A percentile compares a stretch with the other conserved stretches of the same genome.
phyloP scores from a whole-genome alignment of 2,797 vertebrate species.

The Enteromius viviparus region DNA sequence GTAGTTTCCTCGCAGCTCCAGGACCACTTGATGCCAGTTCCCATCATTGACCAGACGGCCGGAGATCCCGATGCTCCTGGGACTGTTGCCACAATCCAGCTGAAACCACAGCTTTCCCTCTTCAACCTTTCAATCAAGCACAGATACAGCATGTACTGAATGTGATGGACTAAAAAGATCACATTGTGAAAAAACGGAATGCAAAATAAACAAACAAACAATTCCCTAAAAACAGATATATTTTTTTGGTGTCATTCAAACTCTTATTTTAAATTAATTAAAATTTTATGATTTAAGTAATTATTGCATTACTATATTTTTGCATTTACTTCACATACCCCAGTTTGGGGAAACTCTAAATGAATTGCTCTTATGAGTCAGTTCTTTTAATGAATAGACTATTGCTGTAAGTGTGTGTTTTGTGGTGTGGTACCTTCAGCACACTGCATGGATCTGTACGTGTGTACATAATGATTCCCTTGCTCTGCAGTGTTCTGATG shows the following conservation, averaged over 20 bases:
- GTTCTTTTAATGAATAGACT: neutral
- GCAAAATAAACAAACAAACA: neutral
- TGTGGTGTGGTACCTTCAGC: slow-evolving; percentile 83
- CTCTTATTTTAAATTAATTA: neutral
- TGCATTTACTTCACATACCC: too few species aligned
- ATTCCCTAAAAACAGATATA: neutral
- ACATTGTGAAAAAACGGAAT: neutral
- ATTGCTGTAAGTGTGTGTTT: slow-evolving; percentile 22
- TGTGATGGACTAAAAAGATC: neutral
- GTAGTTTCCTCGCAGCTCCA: slow-evolving; percentile 93
- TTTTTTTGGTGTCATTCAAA: too few species aligned
- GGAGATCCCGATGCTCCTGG: slow-evolving; percentile 89
- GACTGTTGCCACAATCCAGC: slow-evolving; percentile 83
- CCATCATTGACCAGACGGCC: slow-evolving; percentile 90
- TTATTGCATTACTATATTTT: neutral
- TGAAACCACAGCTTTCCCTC: slow-evolving; percentile 96
- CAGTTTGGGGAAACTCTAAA: too few species aligned
- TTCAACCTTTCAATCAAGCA: slow-evolving; percentile 79
- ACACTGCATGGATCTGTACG: slow-evolving; percentile 90
- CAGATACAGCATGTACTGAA: neutral
- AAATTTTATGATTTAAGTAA: neutral
- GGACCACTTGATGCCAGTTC: slow-evolving; percentile 91
- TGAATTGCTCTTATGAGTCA: neutral
- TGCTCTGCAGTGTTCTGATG: slow-evolving; percentile 92
- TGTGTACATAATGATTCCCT: slow-evolving; percentile 95